These are phyloP conservation scores for Chalcis sispes DNA, from an alignment of 2,888 invertebrate genomes.

Conservation along the genomic window DNA sequence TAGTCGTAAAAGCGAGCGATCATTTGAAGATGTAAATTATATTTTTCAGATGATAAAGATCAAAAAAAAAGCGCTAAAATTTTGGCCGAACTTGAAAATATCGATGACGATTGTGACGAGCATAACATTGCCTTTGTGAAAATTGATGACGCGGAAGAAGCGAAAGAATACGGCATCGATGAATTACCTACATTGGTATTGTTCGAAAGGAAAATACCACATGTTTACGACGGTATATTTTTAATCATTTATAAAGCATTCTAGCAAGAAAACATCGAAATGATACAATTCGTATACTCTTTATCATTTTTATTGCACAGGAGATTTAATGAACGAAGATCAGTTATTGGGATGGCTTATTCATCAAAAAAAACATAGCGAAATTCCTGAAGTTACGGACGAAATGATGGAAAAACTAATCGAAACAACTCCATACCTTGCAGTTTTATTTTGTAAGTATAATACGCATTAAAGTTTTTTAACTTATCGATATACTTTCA, in stretches of 20 bases:
- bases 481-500: too few relatives aligned
- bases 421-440: conserved; percentile 87
- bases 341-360: conserved; percentile 92
- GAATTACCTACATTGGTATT: conserved; percentile 88
- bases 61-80: conserved; percentile 93
- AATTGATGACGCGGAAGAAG: conserved; percentile 91
- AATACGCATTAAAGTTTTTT: background rate
- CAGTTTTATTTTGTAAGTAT: conserved; percentile 93
- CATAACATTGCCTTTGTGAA: conserved; percentile 95
- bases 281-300: background rate
- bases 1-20: too few relatives aligned
- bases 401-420: conserved; percentile 95
- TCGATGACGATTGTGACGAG: conserved; percentile 95
- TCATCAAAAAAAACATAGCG: conserved; percentile 92
- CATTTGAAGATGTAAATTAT: conserved; percentile 8
- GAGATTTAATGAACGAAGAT: conserved; percentile 93
- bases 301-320: conserved; percentile 72
- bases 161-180: conserved; percentile 93
- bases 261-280: background rate
- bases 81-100: conserved; percentile 90
- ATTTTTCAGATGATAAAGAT: conserved; percentile 87
- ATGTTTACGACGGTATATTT: conserved; percentile 78
- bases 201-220: conserved; percentile 81
- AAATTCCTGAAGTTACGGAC: conserved; percentile 94
- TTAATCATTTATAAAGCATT: background rate